Conservation (phyloP, 2,797 vertebrate species). For the Girardinus metallicus region DNA sequence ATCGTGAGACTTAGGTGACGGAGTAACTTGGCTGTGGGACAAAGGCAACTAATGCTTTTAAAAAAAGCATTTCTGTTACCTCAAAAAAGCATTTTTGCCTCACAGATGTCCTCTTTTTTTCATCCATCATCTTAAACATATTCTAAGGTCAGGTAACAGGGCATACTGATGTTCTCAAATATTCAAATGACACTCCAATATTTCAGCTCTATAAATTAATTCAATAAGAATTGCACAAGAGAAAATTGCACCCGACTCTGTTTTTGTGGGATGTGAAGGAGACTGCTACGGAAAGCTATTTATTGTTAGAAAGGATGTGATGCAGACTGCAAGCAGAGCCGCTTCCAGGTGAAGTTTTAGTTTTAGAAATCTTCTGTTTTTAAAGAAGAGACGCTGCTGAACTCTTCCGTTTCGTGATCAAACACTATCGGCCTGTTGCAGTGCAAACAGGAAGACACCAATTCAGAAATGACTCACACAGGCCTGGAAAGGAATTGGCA, state of each 20-base stretch:
- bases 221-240: neutral
- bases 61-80: neutral
- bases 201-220: neutral
- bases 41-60: conserved; percentile 23
- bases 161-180: neutral
- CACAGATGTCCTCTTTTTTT: neutral
- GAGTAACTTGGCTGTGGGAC: conserved; percentile 31
- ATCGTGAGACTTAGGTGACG: conserved; percentile 33
- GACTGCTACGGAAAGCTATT: conserved; percentile 36
- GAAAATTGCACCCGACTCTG: conserved; percentile 12
- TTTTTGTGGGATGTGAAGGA: conserved; percentile 26
- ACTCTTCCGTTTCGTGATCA: conserved; percentile 49
- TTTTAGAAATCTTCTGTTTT: conserved; percentile 18
- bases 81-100: neutral
- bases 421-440: conserved; percentile 29
- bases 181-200: neutral
- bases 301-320: conserved; percentile 46
- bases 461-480: conserved; percentile 48
- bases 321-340: conserved; percentile 57
- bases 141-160: no score
- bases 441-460: conserved; percentile 70
- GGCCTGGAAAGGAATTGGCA: neutral
- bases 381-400: conserved; percentile 32
- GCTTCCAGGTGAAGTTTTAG: conserved; percentile 37
- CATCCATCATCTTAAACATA: no score